A percentile compares a stretch with the other conserved stretches of the same genome.
Conservation (phyloP, 2,113 vertebrate species). For the Megalops atlanticus region DNA sequence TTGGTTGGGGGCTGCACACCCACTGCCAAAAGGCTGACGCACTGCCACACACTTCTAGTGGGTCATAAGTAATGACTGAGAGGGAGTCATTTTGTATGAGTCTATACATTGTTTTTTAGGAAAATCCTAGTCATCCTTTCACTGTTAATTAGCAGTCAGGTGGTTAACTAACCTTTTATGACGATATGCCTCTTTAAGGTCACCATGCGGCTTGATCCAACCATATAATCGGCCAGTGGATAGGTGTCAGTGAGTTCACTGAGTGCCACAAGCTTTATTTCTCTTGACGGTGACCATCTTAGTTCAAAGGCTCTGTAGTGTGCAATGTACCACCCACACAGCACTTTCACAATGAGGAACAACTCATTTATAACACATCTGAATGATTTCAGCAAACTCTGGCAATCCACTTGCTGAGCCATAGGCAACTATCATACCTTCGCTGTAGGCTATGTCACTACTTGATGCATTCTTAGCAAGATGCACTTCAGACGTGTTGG, state of each 20-base stretch:
- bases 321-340: constrained; percentile 37
- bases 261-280: constrained; percentile 28
- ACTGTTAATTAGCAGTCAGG: not conserved
- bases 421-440: constrained; percentile 26
- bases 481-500: constrained; percentile 5
- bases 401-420: constrained; percentile 24
- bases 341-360: constrained; percentile 31
- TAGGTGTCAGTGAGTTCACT: constrained; percentile 16
- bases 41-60: not conserved
- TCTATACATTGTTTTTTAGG: not conserved
- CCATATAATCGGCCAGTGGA: constrained; percentile 30
- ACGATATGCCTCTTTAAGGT: constrained; percentile 31
- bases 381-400: constrained; percentile 37
- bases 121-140: not conserved
- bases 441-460: constrained; percentile 23
- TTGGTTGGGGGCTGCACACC: not conserved
- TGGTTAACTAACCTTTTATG: constrained; percentile 33
- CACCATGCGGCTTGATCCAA: constrained; percentile 33
- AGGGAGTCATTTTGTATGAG: not conserved
- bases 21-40: not conserved
- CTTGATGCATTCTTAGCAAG: constrained; percentile 25
- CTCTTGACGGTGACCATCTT: constrained; percentile 25
- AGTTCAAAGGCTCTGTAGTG: constrained; percentile 43
- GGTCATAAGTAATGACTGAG: not conserved
- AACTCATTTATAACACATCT: constrained; percentile 29